Conservation (phyloP, 2,113 vertebrate genomes). For the Sitta europaea region DNA sequence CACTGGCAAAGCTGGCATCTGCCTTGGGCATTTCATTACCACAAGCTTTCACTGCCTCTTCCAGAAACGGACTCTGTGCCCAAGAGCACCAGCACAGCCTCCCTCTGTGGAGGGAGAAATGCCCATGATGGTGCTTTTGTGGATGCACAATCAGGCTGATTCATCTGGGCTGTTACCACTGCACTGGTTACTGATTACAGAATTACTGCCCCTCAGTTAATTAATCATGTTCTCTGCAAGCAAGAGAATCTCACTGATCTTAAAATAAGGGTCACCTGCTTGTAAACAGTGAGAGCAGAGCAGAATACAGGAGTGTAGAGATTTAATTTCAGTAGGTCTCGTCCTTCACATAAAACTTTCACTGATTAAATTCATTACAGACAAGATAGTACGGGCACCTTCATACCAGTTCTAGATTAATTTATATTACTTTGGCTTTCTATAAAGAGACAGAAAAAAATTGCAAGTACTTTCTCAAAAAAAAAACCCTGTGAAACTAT, state of each 20-base stretch:
- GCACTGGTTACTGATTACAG: background rate
- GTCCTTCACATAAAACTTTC: background rate
- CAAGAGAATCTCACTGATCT: background rate
- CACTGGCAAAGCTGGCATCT: background rate
- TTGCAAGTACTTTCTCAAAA: background rate
- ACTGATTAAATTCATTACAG: background rate
- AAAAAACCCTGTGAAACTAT: background rate
- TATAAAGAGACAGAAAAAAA: background rate
- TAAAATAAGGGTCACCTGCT: background rate
- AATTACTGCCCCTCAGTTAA: background rate
- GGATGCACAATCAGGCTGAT: background rate
- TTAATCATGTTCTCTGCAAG: background rate
- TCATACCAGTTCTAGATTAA: background rate
- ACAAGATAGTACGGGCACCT: rapidly evolving
- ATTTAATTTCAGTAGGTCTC: background rate
- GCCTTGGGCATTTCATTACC: background rate
- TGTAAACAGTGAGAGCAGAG: background rate
- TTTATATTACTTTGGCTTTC: background rate
- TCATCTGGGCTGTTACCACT: background rate
- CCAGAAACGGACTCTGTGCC: background rate
- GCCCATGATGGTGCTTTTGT: background rate
- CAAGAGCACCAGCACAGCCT: background rate
- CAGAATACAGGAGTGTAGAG: background rate
- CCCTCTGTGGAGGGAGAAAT: background rate
- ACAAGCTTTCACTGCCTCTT: rapidly evolving